These are phyloP conservation scores for Solea solea DNA, from an alignment of 2,113 vertebrate genomes.

Conservation along the genomic window DNA sequence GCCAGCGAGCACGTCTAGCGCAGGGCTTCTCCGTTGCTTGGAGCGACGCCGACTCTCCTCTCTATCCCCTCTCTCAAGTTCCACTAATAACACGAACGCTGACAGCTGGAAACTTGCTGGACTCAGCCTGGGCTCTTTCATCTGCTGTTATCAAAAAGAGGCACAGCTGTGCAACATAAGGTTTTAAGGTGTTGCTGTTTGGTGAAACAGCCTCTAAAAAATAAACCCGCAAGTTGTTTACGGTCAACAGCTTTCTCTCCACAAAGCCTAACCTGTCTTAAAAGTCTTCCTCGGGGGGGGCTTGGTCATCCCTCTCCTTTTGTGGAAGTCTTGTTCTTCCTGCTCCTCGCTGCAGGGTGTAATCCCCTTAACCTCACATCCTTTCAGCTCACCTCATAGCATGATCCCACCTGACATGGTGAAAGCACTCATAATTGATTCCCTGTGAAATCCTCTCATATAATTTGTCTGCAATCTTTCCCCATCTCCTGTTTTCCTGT, in stretches of 20 bases:
- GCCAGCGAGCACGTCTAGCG: constrained; percentile 13
- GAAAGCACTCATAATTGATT: constrained; percentile 62
- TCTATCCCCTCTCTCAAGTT: constrained; percentile 24
- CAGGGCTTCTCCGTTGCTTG: constrained; percentile 15
- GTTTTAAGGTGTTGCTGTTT: constrained; percentile 5
- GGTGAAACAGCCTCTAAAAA: constrained; percentile 6
- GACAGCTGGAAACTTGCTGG: constrained; percentile 33
- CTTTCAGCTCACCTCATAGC: constrained; percentile 44
- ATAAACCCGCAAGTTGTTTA: constrained; percentile 13
- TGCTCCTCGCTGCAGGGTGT: constrained; percentile 14
- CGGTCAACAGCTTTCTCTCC: constrained; percentile 7
- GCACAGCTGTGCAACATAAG: not conserved
- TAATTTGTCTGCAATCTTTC: constrained; percentile 43
- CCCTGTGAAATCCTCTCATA: constrained; percentile 47
- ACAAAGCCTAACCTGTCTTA: constrained; percentile 23
- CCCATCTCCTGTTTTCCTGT: constrained; percentile 8
- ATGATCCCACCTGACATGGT: constrained; percentile 35
- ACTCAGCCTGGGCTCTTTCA: constrained; percentile 28
- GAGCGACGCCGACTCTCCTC: constrained; percentile 16
- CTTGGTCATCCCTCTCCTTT: constrained; percentile 37
- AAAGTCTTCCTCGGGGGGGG: constrained; percentile 26
- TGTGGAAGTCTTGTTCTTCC: constrained; percentile 26
- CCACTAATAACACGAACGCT: constrained; percentile 29
- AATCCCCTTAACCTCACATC: constrained; percentile 46
- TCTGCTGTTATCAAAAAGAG: constrained; percentile 28